Evolutionary conservation across 2,888 invertebrate genomes (phyloP).

Genomic region (Oligia latruncula): DNA sequence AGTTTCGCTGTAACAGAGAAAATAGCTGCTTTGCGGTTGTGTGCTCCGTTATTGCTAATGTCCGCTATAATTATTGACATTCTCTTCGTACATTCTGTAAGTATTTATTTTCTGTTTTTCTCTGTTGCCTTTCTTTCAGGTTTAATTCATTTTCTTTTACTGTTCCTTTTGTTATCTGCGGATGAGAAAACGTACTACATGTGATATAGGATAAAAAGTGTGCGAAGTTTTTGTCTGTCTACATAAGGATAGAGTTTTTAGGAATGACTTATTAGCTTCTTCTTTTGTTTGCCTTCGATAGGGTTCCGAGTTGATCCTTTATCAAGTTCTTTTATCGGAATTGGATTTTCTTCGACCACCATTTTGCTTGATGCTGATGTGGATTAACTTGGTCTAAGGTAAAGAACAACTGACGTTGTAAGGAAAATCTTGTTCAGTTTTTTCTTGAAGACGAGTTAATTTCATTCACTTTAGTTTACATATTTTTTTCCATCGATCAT

Average conservation of each 20-base stretch:
- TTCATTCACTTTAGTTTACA: not conserved
- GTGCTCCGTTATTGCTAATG: constrained; percentile 60
- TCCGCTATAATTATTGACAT: constrained; percentile 66
- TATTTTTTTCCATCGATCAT: not conserved
- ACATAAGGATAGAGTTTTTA: constrained; percentile 13
- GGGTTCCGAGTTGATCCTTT: constrained; percentile 35
- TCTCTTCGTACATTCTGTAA: constrained; percentile 25
- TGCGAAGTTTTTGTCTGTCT: constrained; percentile 34
- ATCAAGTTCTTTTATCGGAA: constrained; percentile 26
- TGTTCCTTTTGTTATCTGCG: constrained; percentile 34
- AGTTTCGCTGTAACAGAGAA: constrained; percentile 34
- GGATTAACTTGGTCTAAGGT: constrained; percentile 13
- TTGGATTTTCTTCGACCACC: constrained; percentile 34
- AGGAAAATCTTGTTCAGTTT: not conserved
- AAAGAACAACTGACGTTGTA: not conserved
- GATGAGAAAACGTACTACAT: constrained; percentile 43
- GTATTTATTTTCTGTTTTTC: constrained; percentile 26
- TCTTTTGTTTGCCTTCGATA: constrained; percentile 38
- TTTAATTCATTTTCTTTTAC: constrained; percentile 45
- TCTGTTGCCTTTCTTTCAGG: constrained; percentile 28
- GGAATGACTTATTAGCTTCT: constrained; percentile 44
- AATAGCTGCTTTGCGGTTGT: constrained; percentile 51
- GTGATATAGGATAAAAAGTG: constrained; percentile 37
- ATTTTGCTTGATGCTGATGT: constrained; percentile 12
- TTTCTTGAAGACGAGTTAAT: not conserved